These are phyloP conservation scores for Cephus cinctus DNA, from an alignment of 1,140 invertebrate species.

Conservation along the genomic window DNA sequence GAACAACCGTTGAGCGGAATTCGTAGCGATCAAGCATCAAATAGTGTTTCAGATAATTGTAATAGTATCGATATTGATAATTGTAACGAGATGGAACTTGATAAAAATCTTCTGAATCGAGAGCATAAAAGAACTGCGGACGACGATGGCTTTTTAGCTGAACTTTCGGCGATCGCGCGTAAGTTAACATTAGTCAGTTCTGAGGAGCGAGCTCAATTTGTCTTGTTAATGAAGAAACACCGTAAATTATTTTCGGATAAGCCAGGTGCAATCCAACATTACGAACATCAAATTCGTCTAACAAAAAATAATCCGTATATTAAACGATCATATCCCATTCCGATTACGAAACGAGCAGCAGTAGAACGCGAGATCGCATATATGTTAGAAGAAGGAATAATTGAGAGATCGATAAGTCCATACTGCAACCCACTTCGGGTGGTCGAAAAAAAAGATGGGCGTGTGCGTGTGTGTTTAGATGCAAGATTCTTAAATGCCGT, in stretches of 20 bases:
- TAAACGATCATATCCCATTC: slow-evolving; percentile 18
- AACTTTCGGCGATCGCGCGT: background rate
- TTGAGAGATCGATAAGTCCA: slow-evolving; percentile 6
- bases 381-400: slow-evolving; percentile 6
- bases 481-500: slow-evolving; percentile 5
- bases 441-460: slow-evolving; percentile 7
- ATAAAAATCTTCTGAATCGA: background rate
- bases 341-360: slow-evolving; percentile 2
- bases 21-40: too few species aligned
- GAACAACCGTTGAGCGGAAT: too few species aligned
- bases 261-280: slow-evolving; percentile 10
- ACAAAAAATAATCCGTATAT: slow-evolving; percentile 13
- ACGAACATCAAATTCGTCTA: slow-evolving; percentile 19
- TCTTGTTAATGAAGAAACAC: too few species aligned
- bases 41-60: background rate
- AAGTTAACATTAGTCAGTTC: background rate
- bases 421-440: slow-evolving; percentile 11
- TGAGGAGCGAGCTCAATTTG: slow-evolving; percentile 2
- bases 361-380: background rate
- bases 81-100: background rate
- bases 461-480: slow-evolving; percentile 5
- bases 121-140: too few species aligned
- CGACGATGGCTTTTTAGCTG: background rate
- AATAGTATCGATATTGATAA: background rate
- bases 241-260: slow-evolving; percentile 18